These are phyloP conservation scores for Philhelius pedissequus DNA, from an alignment of 2,888 invertebrate genomes.

Conservation along the genomic window DNA sequence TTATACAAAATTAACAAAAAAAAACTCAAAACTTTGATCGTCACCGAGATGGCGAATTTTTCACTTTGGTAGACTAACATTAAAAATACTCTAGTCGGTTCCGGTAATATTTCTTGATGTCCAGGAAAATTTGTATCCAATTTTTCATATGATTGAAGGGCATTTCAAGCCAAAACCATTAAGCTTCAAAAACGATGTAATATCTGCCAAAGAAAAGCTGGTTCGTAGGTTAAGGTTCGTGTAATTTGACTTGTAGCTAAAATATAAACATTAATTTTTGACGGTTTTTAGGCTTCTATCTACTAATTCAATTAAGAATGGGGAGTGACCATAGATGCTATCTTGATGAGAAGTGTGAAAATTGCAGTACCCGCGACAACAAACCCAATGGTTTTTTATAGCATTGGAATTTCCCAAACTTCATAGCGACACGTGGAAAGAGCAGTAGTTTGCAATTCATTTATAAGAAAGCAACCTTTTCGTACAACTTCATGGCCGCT, in stretches of 20 bases:
- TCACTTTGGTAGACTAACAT: no score
- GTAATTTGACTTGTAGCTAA: neutral
- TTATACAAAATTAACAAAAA: no score
- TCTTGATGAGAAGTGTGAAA: neutral
- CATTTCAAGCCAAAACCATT: neutral
- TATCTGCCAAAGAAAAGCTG: neutral
- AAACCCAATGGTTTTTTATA: neutral
- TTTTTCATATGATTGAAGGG: neutral
- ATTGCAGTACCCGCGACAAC: neutral
- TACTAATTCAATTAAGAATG: neutral
- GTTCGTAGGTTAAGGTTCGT: neutral
- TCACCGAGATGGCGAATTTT: no score
- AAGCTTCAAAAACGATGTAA: neutral
- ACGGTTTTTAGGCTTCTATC: neutral
- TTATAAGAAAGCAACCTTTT: no score
- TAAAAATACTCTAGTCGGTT: neutral
- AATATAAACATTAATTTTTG: neutral
- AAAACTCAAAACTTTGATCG: no score
- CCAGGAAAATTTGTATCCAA: neutral
- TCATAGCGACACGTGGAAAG: neutral
- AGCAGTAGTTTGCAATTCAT: no score
- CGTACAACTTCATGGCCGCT: no score
- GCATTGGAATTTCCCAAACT: neutral
- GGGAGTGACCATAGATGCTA: neutral
- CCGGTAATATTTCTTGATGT: neutral